Base-by-base conservation (phyloP, 2,113 vertebrate genomes). In the Dicentrarchus labrax region DNA sequence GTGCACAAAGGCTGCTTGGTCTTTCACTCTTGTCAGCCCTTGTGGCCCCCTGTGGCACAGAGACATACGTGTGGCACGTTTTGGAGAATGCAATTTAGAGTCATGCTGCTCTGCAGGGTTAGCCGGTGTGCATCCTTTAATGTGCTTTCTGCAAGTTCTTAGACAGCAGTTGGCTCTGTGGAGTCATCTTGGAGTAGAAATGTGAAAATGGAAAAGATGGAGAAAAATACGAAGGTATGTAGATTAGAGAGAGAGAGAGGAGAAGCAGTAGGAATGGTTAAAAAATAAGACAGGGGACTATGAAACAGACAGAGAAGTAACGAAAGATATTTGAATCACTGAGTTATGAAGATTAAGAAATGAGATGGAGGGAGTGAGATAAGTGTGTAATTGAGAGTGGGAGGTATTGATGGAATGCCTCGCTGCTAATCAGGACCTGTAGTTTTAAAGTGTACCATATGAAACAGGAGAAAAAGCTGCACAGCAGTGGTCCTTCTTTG, bases 331-430 rank as follows among this genome's bases (percentile, higher is more conserved):
- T 85, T 89, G 85, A 92, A 82, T 89, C 81, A 87, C 64, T 84
- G 86, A 86, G 74, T 87, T 88, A 86, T 91, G 85, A 88, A 92
- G 88, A 92, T 89, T 66, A 82, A 84, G 70, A 82, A 91, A 87
- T 88, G 62, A 84, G 72, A 90, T 75, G 56, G 61, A 86, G 78
- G 43, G 61, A 38, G 60, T 53, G 61, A 77, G 82, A 80, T 30
- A 43, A 43, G 72, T 80, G 72, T 57, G 74, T 78, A 61, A 61
- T 61, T 53, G 71, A 86, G 78, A 83, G 84, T 68, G 73, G 73
- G 87, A 83, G 72, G 82, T 84, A 66, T 74, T 86, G 90, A 92
- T 89, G 83, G 74, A 82, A 77, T 76, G 76, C 57, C 80, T 77
- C 48, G 6, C 74, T 54, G 79, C 67, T 78, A 78, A 86, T 79